Conservation (phyloP, 2,888 invertebrate species). For the Tethea ocularis region DNA sequence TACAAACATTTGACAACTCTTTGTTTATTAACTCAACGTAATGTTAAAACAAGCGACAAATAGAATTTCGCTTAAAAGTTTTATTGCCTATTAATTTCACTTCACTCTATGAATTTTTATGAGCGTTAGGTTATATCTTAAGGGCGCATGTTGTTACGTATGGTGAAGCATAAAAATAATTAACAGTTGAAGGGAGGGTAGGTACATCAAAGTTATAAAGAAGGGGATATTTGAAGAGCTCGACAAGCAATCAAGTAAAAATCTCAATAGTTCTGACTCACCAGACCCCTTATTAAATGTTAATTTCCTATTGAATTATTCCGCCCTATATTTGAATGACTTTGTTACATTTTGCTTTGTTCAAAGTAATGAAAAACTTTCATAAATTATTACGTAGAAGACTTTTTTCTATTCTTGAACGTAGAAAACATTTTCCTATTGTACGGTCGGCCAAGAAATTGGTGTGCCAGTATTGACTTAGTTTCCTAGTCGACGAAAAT, state of each 20-base stretch:
- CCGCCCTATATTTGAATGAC: conserved; percentile 79
- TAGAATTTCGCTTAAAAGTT: conserved; percentile 51
- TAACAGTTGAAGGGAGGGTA: conserved; percentile 74
- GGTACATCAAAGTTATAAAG: conserved; percentile 79
- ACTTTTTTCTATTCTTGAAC: conserved; percentile 19
- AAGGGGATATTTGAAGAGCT: conserved; percentile 80
- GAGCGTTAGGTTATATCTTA: conserved; percentile 64
- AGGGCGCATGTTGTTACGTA: conserved; percentile 66
- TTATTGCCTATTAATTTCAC: conserved; percentile 62
- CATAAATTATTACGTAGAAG: conserved; percentile 39
- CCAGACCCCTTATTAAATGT: conserved; percentile 81
- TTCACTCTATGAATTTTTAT: conserved; percentile 75
- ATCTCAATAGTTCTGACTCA: conserved; percentile 81
- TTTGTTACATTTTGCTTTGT: conserved; percentile 69
- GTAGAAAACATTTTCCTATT: no score
- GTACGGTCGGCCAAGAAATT: no score
- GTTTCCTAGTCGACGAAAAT: no score
- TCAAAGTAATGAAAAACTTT: conserved; percentile 56
- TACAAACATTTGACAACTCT: background rate
- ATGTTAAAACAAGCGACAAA: conserved; percentile 29
- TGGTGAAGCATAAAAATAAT: conserved; percentile 79
- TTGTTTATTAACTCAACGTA: conserved; percentile 32
- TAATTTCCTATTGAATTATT: conserved; percentile 80
- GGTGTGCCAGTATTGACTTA: no score
- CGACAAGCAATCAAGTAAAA: conserved; percentile 83